Conservation (phyloP, 2,888 invertebrate genomes). For the Thecocarcelia acutangulata region DNA sequence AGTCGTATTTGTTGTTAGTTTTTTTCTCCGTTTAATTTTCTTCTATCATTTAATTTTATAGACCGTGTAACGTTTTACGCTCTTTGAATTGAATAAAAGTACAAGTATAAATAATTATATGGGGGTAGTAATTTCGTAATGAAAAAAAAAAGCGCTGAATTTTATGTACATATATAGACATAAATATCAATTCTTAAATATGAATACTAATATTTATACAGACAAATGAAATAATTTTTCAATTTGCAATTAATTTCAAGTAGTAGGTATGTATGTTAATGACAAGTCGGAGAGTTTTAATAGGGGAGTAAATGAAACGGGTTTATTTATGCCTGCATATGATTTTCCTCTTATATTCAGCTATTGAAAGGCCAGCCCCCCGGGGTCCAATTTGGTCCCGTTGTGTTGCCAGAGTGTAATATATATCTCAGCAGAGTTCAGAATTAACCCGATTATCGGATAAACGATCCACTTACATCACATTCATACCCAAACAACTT, state of each 20-base stretch:
- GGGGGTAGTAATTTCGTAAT: slow-evolving; percentile 26
- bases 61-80: slow-evolving; percentile 55
- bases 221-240: slow-evolving; percentile 36
- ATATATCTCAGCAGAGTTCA: too few species aligned
- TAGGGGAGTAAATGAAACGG: neutral
- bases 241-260: slow-evolving; percentile 53
- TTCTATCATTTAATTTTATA: slow-evolving; percentile 53
- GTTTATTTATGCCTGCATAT: neutral
- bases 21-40: slow-evolving; percentile 29
- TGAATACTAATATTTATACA: neutral
- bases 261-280: too few species aligned
- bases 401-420: too few species aligned
- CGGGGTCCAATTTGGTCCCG: too few species aligned
- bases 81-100: slow-evolving; percentile 18
- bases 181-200: neutral
- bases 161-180: neutral
- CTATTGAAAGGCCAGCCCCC: too few species aligned
- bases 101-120: neutral
- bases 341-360: too few species aligned
- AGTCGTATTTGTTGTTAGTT: slow-evolving; percentile 15
- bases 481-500: too few species aligned
- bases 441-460: too few species aligned
- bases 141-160: neutral
- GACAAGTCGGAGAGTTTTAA: neutral
- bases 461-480: too few species aligned